Base-by-base conservation (phyloP, 1,140 invertebrate genomes). In the Potamilus streckersoni region DNA sequence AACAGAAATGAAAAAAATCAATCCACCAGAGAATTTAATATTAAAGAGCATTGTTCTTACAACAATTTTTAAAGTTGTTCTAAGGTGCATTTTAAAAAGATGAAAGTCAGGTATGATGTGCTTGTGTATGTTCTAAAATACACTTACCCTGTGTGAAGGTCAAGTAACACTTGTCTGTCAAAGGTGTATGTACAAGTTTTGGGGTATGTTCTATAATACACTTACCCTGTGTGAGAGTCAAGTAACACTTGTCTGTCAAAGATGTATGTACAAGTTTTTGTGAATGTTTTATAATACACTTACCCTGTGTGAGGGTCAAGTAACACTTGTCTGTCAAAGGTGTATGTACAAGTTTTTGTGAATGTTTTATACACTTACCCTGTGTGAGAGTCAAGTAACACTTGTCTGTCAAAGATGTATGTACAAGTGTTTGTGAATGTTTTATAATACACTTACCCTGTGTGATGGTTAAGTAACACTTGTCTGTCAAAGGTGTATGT, bases 361-460 rank as follows among this genome's bases (percentile, higher is more conserved):
- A 23, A n/a, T n/a, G n/a, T n/a, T n/a, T 23, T 1, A 23, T 31
- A 61, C 70, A 82, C 77, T 69, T 68, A 86, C 83, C 94, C 92
- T 99, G 97, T 20, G 96, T 98, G 57, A 99, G 90, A 31, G 97
- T 97, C 23, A 99, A 91, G 90, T 97, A 99, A 88, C 97, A 99
- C 86, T 97, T 96, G 87, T 99, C 97, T 4, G 97, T 98, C 20
- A 98, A 91, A 23, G 95, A 94, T 0, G 97, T 99, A 84, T 97
- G 94, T 0, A 99, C 97, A 71, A 99, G 91, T 91, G 96, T 96
- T 63, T 94, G 93, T 61, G 94, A n/a, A n/a, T n/a, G n/a, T n/a
- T n/a, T n/a, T n/a, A 23, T 23, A 23, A 23, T 31, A 61, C 70
- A 82, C 77, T 69, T 68, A 86, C 83, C 94, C 92, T 99, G 97